These are phyloP conservation scores for Leptarthrus brevirostris DNA, from an alignment of 2,888 invertebrate species.

Conservation along the genomic window DNA sequence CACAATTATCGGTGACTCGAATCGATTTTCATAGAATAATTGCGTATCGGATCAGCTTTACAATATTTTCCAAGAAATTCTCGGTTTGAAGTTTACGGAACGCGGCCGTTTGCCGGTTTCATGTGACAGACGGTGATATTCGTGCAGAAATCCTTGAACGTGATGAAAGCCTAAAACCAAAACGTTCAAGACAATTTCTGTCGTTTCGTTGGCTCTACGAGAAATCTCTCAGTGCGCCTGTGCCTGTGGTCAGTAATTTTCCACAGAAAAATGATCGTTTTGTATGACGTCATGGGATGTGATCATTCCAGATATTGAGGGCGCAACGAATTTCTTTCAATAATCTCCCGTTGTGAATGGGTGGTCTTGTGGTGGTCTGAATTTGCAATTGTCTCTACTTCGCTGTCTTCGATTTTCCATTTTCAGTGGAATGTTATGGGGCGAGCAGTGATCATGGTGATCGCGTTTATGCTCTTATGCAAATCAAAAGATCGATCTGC, in stretches of 20 bases:
- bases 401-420: slow-evolving; percentile 39
- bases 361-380: slow-evolving; percentile 43
- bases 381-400: slow-evolving; percentile 21
- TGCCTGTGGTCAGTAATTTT: slow-evolving; percentile 48
- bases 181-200: slow-evolving; percentile 5
- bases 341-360: slow-evolving; percentile 51
- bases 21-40: slow-evolving; percentile 51
- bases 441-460: slow-evolving; percentile 12
- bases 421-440: slow-evolving; percentile 39
- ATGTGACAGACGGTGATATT: slow-evolving; percentile 41
- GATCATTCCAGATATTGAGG: slow-evolving; percentile 44
- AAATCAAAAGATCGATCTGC: slow-evolving; percentile 51
- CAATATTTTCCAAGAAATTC: slow-evolving; percentile 47
- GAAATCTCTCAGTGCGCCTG: no score
- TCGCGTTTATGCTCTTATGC: slow-evolving; percentile 42
- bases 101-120: not conserved
- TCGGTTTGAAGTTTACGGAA: not conserved
- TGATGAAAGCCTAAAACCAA: slow-evolving; percentile 39
- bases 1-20: slow-evolving; percentile 51
- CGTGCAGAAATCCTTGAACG: slow-evolving; percentile 46
- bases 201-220: not conserved
- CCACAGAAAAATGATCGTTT: slow-evolving; percentile 47
- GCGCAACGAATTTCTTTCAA: slow-evolving; percentile 48
- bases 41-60: slow-evolving; percentile 51
- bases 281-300: slow-evolving; percentile 49